phyloP scores from a whole-genome alignment of 2,797 vertebrate species.

The Sciaenops ocellatus region DNA sequence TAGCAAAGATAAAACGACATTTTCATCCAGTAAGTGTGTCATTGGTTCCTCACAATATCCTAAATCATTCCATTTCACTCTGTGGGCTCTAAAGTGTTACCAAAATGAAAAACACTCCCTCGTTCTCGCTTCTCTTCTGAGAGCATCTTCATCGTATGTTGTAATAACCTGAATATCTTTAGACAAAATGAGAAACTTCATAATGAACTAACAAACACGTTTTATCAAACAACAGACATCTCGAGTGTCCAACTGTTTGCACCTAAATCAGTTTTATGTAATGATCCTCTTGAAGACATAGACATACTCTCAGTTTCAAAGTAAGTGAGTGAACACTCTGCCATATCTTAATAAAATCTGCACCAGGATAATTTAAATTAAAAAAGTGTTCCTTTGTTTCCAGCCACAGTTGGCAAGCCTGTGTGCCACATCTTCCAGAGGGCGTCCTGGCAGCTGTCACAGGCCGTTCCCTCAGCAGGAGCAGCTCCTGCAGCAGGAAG shows the following conservation, averaged over 20 bases:
- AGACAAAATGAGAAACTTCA: neutral
- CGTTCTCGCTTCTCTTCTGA: neutral
- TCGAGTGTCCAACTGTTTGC: neutral
- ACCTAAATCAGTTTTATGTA: neutral
- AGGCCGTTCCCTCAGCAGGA: constrained; percentile 65
- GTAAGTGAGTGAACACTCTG: constrained; percentile 11
- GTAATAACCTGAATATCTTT: neutral
- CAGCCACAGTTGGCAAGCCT: constrained; percentile 85
- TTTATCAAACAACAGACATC: too few relatives aligned
- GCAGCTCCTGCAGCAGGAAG: constrained; percentile 68
- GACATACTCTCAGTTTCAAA: too few relatives aligned
- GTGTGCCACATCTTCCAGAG: constrained; percentile 79
- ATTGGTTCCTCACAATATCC: too few relatives aligned
- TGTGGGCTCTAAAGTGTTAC: neutral
- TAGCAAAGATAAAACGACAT: too few relatives aligned
- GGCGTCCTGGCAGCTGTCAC: constrained; percentile 61
- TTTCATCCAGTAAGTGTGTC: neutral
- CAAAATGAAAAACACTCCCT: neutral
- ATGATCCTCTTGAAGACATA: neutral
- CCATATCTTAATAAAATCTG: constrained; percentile 8
- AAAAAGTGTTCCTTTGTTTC: constrained; percentile 18
- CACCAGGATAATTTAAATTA: neutral
- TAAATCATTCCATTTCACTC: neutral
- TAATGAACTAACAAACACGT: too few relatives aligned
- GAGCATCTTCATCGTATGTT: neutral